Base-by-base conservation (phyloP, 1,140 invertebrate genomes). In the Ganaspis sp. region DNA sequence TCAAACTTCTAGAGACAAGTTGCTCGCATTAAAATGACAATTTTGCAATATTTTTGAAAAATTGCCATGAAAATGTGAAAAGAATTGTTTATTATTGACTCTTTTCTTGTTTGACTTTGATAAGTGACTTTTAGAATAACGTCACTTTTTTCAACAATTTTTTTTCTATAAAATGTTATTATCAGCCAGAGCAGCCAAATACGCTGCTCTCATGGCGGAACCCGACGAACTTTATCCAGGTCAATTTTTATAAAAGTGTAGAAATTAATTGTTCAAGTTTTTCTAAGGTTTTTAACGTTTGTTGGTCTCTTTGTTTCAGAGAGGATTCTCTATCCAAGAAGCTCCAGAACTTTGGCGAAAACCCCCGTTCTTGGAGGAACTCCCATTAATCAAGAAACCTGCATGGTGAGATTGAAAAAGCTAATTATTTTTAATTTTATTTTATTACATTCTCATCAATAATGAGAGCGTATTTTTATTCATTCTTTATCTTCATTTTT, bases 341-440 rank as follows among this genome's bases (percentile, higher is more conserved):
- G 87, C 37, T 89, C 90, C 34, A 88, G 87, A 74, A 76, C 87
- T 5, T 73, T 89, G 34, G 77, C 78, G 9, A 91, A 89, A 76
- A 85, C 86, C 19, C 81, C 89, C 1, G 91, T 92, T 1, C 83
- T 83, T 9, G 94, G 94, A 29, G 94, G 94, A 15, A 92, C 87
- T 53, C 93, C 95, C 1, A 95, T 95, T 53, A 93, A 94, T 9
- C 92, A 93, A 72, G 93, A 94, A 79, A 88, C 92, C 71, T 95
- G 94, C 73, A 92, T 92, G 82, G 94, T 95, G 91, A 93, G 23
- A 53, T 6, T 21, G 23, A 69, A 37, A 54, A 29, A 54, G 38
- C 17, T 53, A 70, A 11, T 77, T 12, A 23, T 72, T 58, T 80
- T 77, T 45, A 40, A 12, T 40, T 40, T 40, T 11, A 40, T 40